Conservation (phyloP, 2,797 vertebrate genomes). For the Todus mexicanus region DNA sequence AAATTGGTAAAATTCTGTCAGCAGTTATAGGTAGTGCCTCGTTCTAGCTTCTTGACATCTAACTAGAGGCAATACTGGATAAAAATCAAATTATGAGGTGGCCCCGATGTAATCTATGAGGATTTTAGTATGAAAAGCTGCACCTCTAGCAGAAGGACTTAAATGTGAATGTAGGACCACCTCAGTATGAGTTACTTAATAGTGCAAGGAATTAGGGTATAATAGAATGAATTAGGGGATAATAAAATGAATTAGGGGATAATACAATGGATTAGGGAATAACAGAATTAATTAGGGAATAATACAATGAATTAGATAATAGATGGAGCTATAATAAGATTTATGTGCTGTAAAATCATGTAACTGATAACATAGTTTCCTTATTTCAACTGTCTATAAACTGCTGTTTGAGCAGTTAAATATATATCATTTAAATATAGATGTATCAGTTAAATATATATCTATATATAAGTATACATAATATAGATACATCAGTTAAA, state of each 20-base stretch:
- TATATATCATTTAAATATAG: too few relatives aligned
- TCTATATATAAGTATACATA: too few relatives aligned
- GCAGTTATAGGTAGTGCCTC: too few relatives aligned
- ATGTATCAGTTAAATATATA: too few relatives aligned
- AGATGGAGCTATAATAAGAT: neutral
- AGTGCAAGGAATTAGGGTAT: too few relatives aligned
- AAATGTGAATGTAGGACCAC: neutral
- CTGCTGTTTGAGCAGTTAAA: neutral
- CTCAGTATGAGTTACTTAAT: neutral
- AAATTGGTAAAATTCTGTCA: neutral
- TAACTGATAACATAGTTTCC: neutral
- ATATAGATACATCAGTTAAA: too few relatives aligned
- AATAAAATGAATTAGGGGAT: neutral
- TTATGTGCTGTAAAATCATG: neutral
- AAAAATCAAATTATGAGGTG: neutral
- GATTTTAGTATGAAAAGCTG: neutral
- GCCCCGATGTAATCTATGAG: too few relatives aligned
- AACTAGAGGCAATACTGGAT: neutral
- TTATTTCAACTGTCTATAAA: neutral
- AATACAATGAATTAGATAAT: neutral
- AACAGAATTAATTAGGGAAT: too few relatives aligned
- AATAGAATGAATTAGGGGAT: neutral
- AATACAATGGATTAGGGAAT: too few relatives aligned
- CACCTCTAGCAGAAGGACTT: neutral
- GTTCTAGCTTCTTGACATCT: neutral